These are phyloP conservation scores for Microtus ochrogaster DNA, from an alignment of 2,113 vertebrate species.

Conservation along the genomic window DNA sequence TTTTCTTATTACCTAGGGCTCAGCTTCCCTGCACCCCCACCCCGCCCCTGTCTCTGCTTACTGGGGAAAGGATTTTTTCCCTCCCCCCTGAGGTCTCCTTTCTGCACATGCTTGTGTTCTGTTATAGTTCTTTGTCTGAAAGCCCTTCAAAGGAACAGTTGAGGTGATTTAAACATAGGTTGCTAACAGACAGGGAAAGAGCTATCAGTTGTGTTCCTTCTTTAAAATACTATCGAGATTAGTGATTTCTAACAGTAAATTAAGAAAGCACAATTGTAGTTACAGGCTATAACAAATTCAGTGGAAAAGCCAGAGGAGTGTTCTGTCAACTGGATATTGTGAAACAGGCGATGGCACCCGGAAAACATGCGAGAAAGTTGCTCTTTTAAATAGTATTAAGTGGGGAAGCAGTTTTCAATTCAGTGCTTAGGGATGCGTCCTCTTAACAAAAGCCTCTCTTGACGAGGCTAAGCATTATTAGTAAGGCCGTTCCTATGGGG, in stretches of 20 bases:
- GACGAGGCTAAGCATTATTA: neutral
- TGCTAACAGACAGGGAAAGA: neutral
- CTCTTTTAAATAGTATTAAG: slow-evolving; percentile 39
- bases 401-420: slow-evolving; percentile 35
- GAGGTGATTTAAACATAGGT: slow-evolving; percentile 52
- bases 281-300: neutral
- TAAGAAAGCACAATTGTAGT: slow-evolving; percentile 13
- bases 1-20: neutral
- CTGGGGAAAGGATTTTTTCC: neutral
- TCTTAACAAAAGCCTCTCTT: neutral
- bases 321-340: neutral
- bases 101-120: slow-evolving; percentile 11
- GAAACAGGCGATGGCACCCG: slow-evolving; percentile 10
- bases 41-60: neutral
- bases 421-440: neutral
- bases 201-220: slow-evolving; percentile 22
- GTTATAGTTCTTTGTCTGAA: slow-evolving; percentile 70
- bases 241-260: slow-evolving; percentile 30
- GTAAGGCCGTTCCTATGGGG: neutral
- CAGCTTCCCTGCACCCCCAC: neutral
- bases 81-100: neutral
- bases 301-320: neutral
- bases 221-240: slow-evolving; percentile 37
- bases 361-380: slow-evolving; percentile 48
- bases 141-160: slow-evolving; percentile 43